Evolutionary conservation across 2,888 invertebrate genomes (phyloP), one percentile per base, ranked within the genome.

Genomic region (Anodontia alba): DNA sequence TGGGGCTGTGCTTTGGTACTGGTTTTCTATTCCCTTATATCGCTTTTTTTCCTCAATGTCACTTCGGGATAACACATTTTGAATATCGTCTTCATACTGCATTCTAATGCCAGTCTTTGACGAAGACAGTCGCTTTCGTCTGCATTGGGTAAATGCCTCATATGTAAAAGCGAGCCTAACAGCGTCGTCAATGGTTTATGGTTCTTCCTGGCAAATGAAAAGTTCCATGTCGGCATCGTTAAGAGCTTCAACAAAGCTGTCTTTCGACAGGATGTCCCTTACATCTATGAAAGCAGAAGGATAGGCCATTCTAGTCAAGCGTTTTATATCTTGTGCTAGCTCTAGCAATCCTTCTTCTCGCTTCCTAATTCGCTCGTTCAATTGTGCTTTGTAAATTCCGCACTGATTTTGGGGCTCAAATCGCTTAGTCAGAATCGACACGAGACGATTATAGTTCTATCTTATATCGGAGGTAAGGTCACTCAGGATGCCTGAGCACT

Each of bases 301-400:
- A n/a, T 77, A 71, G 7, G 66, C 69, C 2, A 71, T 43, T 5
- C 72, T 23, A 10, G 62, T 42, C 36, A 77, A 29, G 23, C 72
- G 42, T 38, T 76, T 71, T 1, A 71, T 71, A 66, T 76, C 66
- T 49, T 76, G 76, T 1, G 76, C 51, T 15, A 78, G 46, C 38
- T 73, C 68, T 12, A 54, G n/a, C 51, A 78, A 51, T 31, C 43
- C 20, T 33, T 78, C 73, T 51, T 26, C 43, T 15, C 23, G n/a
- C 23, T 68, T 73, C 36, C 78, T 73, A 17, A 66, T 51, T n/a
- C 67, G 33, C 23, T 57, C 23, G 2, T 69, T 78, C 29, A 78
- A 73, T 62, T 70, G 72, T 26, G 73, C 78, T 46, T 68, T 71
- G 29, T 78, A 70, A n/a, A 73, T 33, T 15, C 62, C 70, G 17